A percentile compares a stretch with the other conserved stretches of the same genome.
Conservation (phyloP, 2,113 vertebrate genomes). For the Hypomesus transpacificus region DNA sequence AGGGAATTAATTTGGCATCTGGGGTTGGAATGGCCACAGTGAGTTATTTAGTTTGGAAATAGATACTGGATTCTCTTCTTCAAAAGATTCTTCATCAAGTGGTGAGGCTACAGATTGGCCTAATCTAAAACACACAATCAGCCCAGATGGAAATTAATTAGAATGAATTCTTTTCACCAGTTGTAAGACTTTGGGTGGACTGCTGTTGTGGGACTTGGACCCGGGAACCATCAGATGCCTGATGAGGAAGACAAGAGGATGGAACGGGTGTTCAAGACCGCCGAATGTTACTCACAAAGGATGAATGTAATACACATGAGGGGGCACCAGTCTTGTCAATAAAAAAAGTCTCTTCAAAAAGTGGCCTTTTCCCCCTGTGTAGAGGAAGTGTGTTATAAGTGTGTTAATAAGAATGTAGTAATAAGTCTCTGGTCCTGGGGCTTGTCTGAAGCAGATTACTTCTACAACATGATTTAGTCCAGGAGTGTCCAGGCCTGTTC, state of each 20-base stretch:
- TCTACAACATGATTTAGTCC: constrained; percentile 5
- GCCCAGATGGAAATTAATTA: not conserved
- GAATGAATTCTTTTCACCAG: no score
- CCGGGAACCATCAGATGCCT: no score
- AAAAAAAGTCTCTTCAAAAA: no score
- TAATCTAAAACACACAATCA: not conserved
- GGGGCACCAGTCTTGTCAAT: no score
- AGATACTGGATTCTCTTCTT: not conserved
- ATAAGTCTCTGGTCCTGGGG: not conserved
- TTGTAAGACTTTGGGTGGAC: no score
- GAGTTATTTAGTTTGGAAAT: not conserved
- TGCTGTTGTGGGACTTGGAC: no score
- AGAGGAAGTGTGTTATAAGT: not conserved
- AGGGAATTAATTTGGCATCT: not conserved
- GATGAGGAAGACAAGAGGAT: no score
- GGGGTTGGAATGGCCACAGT: not conserved
- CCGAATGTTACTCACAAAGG: no score
- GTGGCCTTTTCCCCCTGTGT: no score
- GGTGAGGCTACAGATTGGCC: not conserved
- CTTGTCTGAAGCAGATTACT: constrained; percentile 16
- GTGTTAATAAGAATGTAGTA: not conserved
- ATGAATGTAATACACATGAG: no score
- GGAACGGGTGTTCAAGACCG: no score
- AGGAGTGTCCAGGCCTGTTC: constrained; percentile 11
- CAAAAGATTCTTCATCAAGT: not conserved